Evolutionary conservation across 1,140 invertebrate species (phyloP), one percentile per base, ranked within the genome.

Genomic region (Megathymus violae): DNA sequence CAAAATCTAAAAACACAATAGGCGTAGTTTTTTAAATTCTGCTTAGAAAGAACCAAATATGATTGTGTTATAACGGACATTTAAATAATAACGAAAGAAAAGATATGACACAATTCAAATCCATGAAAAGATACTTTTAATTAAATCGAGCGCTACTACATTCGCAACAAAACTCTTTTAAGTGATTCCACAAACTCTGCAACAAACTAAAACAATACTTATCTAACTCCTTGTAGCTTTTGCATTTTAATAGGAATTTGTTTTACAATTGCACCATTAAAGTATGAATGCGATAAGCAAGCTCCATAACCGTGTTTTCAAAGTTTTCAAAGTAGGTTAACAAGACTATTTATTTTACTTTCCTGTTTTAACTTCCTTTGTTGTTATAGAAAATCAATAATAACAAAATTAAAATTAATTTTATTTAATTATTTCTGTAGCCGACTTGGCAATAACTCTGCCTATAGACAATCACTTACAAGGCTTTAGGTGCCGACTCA

Each of bases 171-270:
- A 75, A 67, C 67, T 64, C 64, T 68, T 71, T 67, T 64, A 75
- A 80, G 74, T 70, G 70, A 71, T 76, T 73, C 74, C 47, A 73
- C 71, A 77, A 80, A 77, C 69, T 80, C 71, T 31, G 38, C 40
- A 56, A 71, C 56, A 68, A 70, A 52, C 63, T 74, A 38, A 69
- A 68, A 74, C 69, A 72, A 71, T 72, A 74, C 64, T 74, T 68
- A 70, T 48, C 46, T 65, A 31, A 43, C 36, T 22, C 46, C 54
- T 59, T 64, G 46, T 50, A 64, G 50, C 62, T 64, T 50, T 59
- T 46, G 54, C 54, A 59, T 59, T 59, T 59, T 59, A 59, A 59
- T 46, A 22, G 43, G 27, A 59, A 59, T 59, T 59, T 59, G 54
- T 59, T 36, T 59, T 36, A 59, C 43, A 36, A 59, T 36, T 46